Percentiles rank a stretch among this genome's conserved stretches.
phyloP scores from a whole-genome alignment of 2,888 invertebrate genomes.

The Agapetus fuscipes region DNA sequence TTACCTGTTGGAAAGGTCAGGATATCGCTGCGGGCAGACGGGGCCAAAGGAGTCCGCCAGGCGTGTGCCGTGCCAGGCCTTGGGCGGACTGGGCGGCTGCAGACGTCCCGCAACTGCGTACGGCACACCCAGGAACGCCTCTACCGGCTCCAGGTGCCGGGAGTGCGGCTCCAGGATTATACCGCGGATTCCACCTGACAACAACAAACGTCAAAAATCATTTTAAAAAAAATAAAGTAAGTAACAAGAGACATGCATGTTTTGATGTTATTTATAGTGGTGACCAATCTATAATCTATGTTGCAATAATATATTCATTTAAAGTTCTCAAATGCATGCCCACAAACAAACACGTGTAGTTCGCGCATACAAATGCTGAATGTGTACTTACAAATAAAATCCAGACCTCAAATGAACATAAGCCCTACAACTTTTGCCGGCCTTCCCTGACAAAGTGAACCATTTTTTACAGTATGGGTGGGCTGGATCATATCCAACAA shows the following conservation, averaged over 20 bases:
- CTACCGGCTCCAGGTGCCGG: constrained; percentile 63
- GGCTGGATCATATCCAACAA: neutral
- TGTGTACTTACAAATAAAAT: too few species aligned
- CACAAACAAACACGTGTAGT: too few species aligned
- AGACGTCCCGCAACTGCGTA: constrained; percentile 65
- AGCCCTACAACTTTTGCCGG: too few species aligned
- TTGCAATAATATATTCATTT: too few species aligned
- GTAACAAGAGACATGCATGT: too few species aligned
- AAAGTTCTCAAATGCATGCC: too few species aligned
- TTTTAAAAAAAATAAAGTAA: too few species aligned
- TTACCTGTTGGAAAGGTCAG: constrained; percentile 42
- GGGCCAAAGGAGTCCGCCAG: constrained; percentile 65
- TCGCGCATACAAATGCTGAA: too few species aligned
- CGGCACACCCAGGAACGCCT: constrained; percentile 77
- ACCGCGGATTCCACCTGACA: constrained; percentile 54
- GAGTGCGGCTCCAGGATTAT: constrained; percentile 61
- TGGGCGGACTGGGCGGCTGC: constrained; percentile 59
- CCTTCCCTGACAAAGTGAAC: too few species aligned
- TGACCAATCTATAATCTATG: too few species aligned
- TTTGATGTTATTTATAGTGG: neutral
- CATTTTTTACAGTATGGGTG: too few species aligned
- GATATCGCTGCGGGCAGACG: constrained; percentile 63
- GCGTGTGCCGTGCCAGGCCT: constrained; percentile 63
- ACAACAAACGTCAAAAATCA: neutral
- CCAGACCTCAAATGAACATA: too few species aligned